Conservation (phyloP, 2,797 vertebrate species). For the Naso thynnoides region DNA sequence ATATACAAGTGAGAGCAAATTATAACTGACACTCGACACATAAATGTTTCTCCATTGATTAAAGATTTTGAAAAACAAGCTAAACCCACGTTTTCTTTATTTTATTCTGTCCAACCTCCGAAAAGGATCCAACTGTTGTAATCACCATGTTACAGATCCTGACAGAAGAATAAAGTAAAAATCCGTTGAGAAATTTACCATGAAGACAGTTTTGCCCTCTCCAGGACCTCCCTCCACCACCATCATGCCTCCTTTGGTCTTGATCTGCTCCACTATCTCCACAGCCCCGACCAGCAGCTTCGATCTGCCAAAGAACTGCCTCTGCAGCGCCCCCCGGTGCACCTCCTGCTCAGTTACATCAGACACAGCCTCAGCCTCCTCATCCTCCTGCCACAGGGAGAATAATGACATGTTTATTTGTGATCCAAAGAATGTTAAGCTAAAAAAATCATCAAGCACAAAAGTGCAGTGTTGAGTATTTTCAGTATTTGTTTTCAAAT, state of each 20-base stretch:
- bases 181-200: conserved; percentile 79
- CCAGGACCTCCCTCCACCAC: conserved; percentile 85
- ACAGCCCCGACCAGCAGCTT: conserved; percentile 77
- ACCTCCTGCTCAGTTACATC: conserved; percentile 83
- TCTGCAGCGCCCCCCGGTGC: conserved; percentile 83
- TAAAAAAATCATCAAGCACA: too few species aligned
- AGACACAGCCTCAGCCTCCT: conserved; percentile 36
- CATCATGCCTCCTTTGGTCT: conserved; percentile 79
- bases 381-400: conserved; percentile 55
- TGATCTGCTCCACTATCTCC: conserved; percentile 68
- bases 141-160: background rate
- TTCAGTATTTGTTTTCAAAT: too few species aligned
- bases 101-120: background rate
- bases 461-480: too few species aligned
- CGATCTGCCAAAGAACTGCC: conserved; percentile 80
- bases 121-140: background rate
- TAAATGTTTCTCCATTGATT: too few species aligned
- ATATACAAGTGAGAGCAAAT: too few species aligned
- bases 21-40: too few species aligned
- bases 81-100: background rate
- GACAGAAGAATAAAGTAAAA: background rate
- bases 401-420: background rate
- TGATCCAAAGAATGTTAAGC: background rate
- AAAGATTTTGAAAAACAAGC: background rate
- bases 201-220: conserved; percentile 91